These are phyloP conservation scores for Carduelis carduelis DNA, from an alignment of 2,797 vertebrate genomes.

Conservation along the genomic window DNA sequence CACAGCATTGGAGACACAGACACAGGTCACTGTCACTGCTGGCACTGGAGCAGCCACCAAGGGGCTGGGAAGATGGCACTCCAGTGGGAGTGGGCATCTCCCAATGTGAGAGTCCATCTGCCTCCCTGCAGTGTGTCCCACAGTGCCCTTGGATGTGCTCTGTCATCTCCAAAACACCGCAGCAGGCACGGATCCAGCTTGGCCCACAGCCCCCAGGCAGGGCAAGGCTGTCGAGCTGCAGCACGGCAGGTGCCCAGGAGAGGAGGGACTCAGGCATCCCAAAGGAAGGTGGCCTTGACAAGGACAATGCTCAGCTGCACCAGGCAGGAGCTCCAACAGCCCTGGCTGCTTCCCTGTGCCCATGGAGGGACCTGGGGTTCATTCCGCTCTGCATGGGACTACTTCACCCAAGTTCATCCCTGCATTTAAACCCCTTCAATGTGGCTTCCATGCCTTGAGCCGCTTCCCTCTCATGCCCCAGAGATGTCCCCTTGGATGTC, in stretches of 20 bases:
- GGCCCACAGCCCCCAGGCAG: not conserved
- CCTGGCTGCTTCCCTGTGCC: not conserved
- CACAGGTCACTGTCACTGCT: not conserved
- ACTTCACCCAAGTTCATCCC: not conserved
- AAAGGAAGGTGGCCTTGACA: not conserved
- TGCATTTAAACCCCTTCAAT: accelerated
- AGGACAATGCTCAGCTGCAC: not conserved
- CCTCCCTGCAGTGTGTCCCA: not conserved
- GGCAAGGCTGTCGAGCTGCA: not conserved
- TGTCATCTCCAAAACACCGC: not conserved
- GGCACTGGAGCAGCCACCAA: not conserved
- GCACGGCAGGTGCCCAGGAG: not conserved
- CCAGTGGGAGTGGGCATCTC: not conserved
- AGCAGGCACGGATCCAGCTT: not conserved
- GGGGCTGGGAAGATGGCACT: not conserved
- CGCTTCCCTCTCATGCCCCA: accelerated
- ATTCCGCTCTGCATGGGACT: accelerated
- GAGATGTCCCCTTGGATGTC: not conserved
- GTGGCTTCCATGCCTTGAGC: not conserved
- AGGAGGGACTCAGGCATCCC: accelerated
- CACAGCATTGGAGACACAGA: accelerated
- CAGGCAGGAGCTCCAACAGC: not conserved
- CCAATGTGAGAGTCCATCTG: not conserved
- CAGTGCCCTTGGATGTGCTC: not conserved
- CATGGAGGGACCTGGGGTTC: not conserved